Evolutionary conservation across 2,888 invertebrate species (phyloP).

Genomic region (Apotomis turbidana): DNA sequence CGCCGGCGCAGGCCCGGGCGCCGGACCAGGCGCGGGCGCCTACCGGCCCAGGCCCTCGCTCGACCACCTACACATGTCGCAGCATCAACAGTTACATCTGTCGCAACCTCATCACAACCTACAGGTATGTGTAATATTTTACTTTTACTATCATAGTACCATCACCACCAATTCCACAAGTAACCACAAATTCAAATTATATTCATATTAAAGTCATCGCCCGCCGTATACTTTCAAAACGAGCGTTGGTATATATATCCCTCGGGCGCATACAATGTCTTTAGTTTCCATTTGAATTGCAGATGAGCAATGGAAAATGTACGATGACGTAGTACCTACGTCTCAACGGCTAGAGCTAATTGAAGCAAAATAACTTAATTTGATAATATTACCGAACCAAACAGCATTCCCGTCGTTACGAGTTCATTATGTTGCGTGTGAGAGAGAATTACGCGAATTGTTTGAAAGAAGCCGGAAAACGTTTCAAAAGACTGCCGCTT

Average conservation of each 20-base stretch:
- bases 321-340: not conserved
- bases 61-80: constrained; percentile 90
- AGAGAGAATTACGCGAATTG: constrained; percentile 36
- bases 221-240: not conserved
- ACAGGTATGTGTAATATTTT: constrained; percentile 84
- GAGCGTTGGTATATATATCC: not conserved
- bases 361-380: constrained; percentile 23
- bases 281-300: constrained; percentile 28
- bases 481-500: constrained; percentile 28
- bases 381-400: constrained; percentile 30
- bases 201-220: not conserved
- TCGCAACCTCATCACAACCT: constrained; percentile 91
- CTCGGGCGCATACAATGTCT: constrained; percentile 13
- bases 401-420: constrained; percentile 25
- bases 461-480: constrained; percentile 26
- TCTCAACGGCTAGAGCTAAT: constrained; percentile 22
- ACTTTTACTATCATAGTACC: no score
- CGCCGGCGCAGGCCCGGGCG: constrained; percentile 67
- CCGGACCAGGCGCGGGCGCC: constrained; percentile 73
- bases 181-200: no score
- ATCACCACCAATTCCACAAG: no score
- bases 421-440: constrained; percentile 27
- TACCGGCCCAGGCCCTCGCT: constrained; percentile 75
- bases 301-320: constrained; percentile 25
- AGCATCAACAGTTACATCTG: constrained; percentile 94